These are phyloP conservation scores for Drosophila setosimentum DNA, from an alignment of 2,888 invertebrate genomes.

Conservation along the genomic window DNA sequence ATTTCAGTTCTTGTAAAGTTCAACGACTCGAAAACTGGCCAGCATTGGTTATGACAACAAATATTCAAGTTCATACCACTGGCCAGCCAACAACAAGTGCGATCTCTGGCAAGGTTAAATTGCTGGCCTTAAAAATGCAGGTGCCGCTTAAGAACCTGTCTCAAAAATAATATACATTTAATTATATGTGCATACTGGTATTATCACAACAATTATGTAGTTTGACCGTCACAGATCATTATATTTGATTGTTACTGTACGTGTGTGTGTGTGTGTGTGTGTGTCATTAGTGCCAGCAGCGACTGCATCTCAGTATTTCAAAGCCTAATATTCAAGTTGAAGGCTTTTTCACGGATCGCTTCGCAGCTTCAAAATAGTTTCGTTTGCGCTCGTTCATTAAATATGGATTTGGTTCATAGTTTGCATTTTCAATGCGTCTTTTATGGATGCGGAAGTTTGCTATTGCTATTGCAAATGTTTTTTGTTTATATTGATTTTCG, in stretches of 20 bases:
- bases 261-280: neutral
- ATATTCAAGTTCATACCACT: slow-evolving; percentile 36
- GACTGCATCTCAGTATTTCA: slow-evolving; percentile 38
- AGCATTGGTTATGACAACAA: slow-evolving; percentile 11
- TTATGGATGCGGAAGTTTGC: slow-evolving; percentile 63
- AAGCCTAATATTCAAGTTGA: slow-evolving; percentile 67
- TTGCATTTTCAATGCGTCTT: slow-evolving; percentile 58
- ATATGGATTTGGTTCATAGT: slow-evolving; percentile 73
- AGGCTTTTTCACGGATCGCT: slow-evolving; percentile 56
- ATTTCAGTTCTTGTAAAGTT: slow-evolving; percentile 58
- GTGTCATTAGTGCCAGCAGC: slow-evolving; percentile 30
- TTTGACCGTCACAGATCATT: slow-evolving; percentile 38
- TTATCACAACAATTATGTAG: slow-evolving; percentile 37
- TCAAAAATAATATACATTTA: neutral
- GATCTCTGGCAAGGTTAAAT: slow-evolving; percentile 46
- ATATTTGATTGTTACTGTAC: slow-evolving; percentile 3
- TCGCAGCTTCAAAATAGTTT: slow-evolving; percentile 2
- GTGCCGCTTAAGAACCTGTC: slow-evolving; percentile 51
- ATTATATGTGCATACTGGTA: slow-evolving; percentile 2
- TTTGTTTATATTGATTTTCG: slow-evolving; percentile 3
- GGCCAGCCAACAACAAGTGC: slow-evolving; percentile 40
- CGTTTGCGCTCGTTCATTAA: slow-evolving; percentile 54
- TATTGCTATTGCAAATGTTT: neutral
- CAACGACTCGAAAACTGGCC: slow-evolving; percentile 62
- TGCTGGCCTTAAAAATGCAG: slow-evolving; percentile 42